These are phyloP conservation scores for Ischnus inquisitorius DNA, from an alignment of 2,888 invertebrate genomes.

Conservation along the genomic window DNA sequence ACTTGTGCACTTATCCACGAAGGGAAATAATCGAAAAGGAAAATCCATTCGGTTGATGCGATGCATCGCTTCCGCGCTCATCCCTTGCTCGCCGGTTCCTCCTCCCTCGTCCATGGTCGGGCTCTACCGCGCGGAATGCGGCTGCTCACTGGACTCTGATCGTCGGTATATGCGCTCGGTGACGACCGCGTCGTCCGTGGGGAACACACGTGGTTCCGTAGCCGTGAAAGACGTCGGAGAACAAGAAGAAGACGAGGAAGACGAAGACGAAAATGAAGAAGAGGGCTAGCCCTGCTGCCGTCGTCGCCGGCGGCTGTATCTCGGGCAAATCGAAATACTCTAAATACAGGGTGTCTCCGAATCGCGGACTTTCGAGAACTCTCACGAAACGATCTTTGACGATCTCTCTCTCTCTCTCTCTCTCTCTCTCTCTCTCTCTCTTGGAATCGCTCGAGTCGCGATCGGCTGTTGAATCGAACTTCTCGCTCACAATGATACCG, in stretches of 20 bases:
- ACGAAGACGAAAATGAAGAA: neutral
- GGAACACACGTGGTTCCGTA: conserved; percentile 73
- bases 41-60: conserved; percentile 5
- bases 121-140: conserved; percentile 74
- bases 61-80: conserved; percentile 66
- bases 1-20: too few relatives aligned
- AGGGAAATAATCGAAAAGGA: neutral
- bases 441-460: conserved; percentile 14
- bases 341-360: conserved; percentile 74
- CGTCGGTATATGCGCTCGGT: neutral
- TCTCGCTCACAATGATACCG: conserved; percentile 22
- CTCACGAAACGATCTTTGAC: conserved; percentile 7
- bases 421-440: too few relatives aligned
- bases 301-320: conserved; percentile 69
- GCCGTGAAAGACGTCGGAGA: conserved; percentile 33
- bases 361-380: conserved; percentile 53
- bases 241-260: conserved; percentile 56
- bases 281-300: conserved; percentile 11
- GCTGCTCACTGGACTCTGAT: conserved; percentile 63
- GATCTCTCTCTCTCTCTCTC: too few relatives aligned
- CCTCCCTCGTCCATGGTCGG: conserved; percentile 73
- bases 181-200: conserved; percentile 54
- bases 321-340: conserved; percentile 76
- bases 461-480: conserved; percentile 32
- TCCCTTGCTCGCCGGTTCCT: conserved; percentile 71